Percentiles rank a stretch among this genome's conserved stretches.
phyloP scores from a whole-genome alignment of 1,140 invertebrate genomes.

The Drosophila ohnishii region DNA sequence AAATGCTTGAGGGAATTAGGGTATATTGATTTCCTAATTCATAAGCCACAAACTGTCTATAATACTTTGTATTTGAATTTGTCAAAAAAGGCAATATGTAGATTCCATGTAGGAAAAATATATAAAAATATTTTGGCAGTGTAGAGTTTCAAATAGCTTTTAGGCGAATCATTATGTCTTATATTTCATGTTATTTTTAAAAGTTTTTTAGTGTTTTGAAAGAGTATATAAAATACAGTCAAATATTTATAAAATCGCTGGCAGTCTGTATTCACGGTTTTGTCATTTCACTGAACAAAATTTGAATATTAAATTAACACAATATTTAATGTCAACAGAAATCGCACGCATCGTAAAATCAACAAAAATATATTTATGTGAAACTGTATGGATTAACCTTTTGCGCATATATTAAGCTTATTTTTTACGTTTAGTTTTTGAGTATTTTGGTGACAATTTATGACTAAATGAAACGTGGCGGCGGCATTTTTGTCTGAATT shows the following conservation, averaged over 20 bases:
- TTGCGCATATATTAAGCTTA: conserved; percentile 33
- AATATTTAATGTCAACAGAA: conserved; percentile 76
- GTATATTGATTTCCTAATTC: neutral
- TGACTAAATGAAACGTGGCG: conserved; percentile 35
- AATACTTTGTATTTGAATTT: too few species aligned
- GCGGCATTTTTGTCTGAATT: conserved; percentile 59
- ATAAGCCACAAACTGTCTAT: neutral
- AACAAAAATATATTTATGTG: conserved; percentile 68
- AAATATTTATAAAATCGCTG: neutral
- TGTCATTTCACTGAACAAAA: conserved; percentile 60
- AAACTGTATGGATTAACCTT: conserved; percentile 43
- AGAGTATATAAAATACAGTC: conserved; percentile 14
- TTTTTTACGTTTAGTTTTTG: conserved; percentile 44
- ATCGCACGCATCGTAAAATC: conserved; percentile 63
- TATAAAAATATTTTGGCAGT: too few species aligned
- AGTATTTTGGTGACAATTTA: conserved; percentile 59
- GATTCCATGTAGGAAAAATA: neutral
- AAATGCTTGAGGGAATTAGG: conserved; percentile 9
- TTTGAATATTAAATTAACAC: conserved; percentile 80
- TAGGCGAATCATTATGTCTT: too few species aligned
- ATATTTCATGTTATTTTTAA: neutral
- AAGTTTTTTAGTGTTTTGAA: neutral
- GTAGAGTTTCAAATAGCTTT: too few species aligned
- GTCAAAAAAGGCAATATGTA: neutral
- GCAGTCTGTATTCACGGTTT: conserved; percentile 45